Conservation (phyloP, 2,797 vertebrate genomes). For the Gallinago solitaria region DNA sequence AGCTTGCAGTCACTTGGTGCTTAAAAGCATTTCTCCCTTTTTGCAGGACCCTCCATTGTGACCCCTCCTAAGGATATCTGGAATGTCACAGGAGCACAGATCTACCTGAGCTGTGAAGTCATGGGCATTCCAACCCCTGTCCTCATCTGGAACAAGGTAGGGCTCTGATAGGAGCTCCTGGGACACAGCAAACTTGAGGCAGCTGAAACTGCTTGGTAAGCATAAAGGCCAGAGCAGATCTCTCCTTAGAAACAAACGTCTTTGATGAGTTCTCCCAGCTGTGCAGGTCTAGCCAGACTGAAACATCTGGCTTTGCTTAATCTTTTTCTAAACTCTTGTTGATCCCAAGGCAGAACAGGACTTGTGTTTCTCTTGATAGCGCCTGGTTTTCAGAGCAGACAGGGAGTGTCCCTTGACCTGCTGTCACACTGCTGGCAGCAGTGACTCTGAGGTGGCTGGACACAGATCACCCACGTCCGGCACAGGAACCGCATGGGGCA, state of each 20-base stretch:
- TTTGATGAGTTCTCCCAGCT: not conserved
- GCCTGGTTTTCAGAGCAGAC: not conserved
- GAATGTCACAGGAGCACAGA: conserved; percentile 90
- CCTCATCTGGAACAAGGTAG: conserved; percentile 93
- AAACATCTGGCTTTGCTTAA: conserved; percentile 4
- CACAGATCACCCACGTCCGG: not conserved
- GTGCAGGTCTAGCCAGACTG: not conserved
- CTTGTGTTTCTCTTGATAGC: not conserved
- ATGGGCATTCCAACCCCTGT: conserved; percentile 91
- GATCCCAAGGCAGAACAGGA: not conserved
- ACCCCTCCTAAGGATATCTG: conserved; percentile 88
- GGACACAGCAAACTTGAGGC: not conserved
- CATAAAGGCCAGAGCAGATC: not conserved
- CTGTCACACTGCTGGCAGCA: not conserved
- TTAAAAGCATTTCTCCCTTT: not conserved
- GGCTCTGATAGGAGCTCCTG: not conserved
- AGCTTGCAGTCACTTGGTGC: not conserved
- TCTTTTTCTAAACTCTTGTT: not conserved
- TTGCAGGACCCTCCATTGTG: conserved; percentile 87
- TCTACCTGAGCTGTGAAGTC: conserved; percentile 93
- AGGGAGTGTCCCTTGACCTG: not conserved
- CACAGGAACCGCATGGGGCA: not conserved
- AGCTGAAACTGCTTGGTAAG: not conserved
- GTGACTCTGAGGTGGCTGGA: not conserved
- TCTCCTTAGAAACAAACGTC: not conserved